Conservation (phyloP, 1,140 invertebrate species). For the Aphaenogaster rudis region DNA sequence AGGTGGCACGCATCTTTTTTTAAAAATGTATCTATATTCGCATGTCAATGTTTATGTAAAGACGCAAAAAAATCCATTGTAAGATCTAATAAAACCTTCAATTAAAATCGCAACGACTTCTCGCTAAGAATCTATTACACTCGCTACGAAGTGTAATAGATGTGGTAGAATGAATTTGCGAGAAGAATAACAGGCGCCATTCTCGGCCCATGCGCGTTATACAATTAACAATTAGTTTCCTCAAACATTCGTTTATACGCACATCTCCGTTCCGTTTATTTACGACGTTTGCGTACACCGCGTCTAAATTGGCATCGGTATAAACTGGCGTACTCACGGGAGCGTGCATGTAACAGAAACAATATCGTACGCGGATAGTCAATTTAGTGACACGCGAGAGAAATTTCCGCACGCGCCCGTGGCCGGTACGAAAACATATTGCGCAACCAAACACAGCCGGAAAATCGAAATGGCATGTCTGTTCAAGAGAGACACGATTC, state of each 20-base stretch:
- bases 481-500: not conserved
- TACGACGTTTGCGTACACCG: not conserved
- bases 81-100: not conserved
- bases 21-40: not conserved
- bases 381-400: constrained; percentile 6
- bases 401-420: constrained; percentile 18
- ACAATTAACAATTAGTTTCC: not conserved
- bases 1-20: not conserved
- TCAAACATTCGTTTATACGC: not conserved
- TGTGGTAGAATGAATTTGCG: not conserved
- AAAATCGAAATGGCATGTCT: constrained; percentile 15
- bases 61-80: not conserved
- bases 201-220: not conserved
- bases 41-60: not conserved
- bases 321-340: not conserved
- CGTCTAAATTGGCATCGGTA: not conserved
- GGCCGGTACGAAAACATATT: constrained; percentile 59
- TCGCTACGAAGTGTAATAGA: not conserved
- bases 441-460: constrained; percentile 32
- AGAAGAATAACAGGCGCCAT: not conserved
- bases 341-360: not conserved
- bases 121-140: not conserved
- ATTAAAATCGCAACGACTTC: not conserved
- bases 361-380: constrained; percentile 8
- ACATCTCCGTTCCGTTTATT: not conserved